Evolutionary conservation across 2,888 invertebrate species (phyloP), one percentile per base, ranked within the genome.

Genomic region (Apeira syringaria): DNA sequence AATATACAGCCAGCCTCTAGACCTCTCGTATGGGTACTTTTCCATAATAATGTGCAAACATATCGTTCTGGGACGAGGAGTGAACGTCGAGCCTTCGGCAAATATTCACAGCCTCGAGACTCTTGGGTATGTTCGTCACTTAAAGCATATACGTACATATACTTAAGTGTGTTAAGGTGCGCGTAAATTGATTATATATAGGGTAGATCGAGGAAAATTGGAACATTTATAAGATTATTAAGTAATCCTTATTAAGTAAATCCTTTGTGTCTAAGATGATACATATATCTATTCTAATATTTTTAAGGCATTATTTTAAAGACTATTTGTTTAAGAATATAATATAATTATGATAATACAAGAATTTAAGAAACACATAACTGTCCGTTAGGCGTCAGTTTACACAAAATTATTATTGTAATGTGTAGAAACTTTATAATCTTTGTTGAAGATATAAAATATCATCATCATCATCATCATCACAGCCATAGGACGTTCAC

Each of bases 41-140:
- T 15, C 27, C 8, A 31, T 44, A 44, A 41, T 29, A 31, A 38
- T 13, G 24, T 31, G 39, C 39, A 51, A 50, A 51, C 33, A 47
- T 45, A 44, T 44, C 31, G 32, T 24, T 9, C 8, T 24, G 1
- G 25, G 27, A 28, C 24, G 9, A 24, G 36, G 28, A 20, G 1
- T 2, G 7, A 35, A 30, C 33, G 34, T 26, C 40, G 26, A 20
- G 12, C 37, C 40, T 39, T 46, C 5, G 12, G 31, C 31, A 53
- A 53, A 50, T 45, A 50, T 45, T 39, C 20, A 22, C 41, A 10
- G 9, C 5, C 22, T 15, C 29, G 30, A 38, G 26, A 38, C 44
- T 22, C 33, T 27, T 30, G 20, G 9, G 27, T 18, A 22, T 33
- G 28, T 36, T 32, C 36, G 2, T 27, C 11, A 7, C 13, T 13